Percentiles rank a stretch among this genome's conserved stretches.
Conservation (phyloP, 2,888 invertebrate species). For the Cenopis cana region DNA sequence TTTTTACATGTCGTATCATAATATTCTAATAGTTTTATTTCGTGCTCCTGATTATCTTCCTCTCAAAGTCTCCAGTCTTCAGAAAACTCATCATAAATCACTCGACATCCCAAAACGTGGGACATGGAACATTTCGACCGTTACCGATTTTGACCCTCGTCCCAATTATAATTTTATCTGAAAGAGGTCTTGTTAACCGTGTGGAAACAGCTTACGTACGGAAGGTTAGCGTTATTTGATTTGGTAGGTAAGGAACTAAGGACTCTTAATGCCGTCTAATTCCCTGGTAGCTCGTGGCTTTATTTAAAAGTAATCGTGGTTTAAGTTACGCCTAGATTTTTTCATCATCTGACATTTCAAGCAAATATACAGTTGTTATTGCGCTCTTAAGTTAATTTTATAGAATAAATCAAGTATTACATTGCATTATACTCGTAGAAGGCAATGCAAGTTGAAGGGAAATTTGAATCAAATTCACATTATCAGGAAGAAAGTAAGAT, state of each 20-base stretch:
- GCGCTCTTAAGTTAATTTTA: neutral
- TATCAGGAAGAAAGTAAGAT: no score
- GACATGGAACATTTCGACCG: constrained; percentile 11
- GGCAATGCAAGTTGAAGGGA: no score
- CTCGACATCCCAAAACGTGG: neutral
- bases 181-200: constrained; percentile 41
- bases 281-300: constrained; percentile 14
- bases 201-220: constrained; percentile 33
- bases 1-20: no score
- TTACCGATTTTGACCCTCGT: constrained; percentile 39
- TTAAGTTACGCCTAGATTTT: constrained; percentile 5
- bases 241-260: no score
- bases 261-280: constrained; percentile 35
- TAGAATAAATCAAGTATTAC: neutral
- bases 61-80: neutral
- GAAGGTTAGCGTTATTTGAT: constrained; percentile 42
- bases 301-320: constrained; percentile 27
- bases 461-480: no score
- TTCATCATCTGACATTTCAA: neutral
- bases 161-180: constrained; percentile 44
- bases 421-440: no score
- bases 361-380: constrained; percentile 1
- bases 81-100: constrained; percentile 1
- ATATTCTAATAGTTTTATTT: no score
- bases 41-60: neutral